A percentile compares a stretch with the other conserved stretches of the same genome.
Evolutionary conservation across 2,888 invertebrate species (phyloP).

Genomic region (Lasiommata megera): DNA sequence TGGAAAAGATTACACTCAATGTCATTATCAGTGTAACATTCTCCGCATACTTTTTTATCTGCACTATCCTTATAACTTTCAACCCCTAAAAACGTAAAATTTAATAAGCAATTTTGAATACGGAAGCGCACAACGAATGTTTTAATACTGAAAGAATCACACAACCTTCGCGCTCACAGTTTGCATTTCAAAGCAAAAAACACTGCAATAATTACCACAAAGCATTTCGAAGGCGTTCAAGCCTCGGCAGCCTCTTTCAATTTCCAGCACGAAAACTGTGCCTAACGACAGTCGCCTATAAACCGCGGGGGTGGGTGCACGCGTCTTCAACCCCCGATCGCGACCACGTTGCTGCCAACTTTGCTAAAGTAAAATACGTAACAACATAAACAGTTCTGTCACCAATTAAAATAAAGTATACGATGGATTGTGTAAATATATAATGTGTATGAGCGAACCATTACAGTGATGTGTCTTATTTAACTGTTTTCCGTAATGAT

Average conservation of each 20-base stretch:
- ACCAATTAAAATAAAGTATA: neutral
- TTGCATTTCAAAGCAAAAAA: slow-evolving; percentile 24
- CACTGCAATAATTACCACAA: slow-evolving; percentile 52
- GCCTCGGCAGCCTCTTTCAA: slow-evolving; percentile 43
- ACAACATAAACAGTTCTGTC: neutral
- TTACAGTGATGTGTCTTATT: neutral
- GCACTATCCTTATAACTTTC: too few relatives aligned
- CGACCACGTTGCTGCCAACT: slow-evolving; percentile 35
- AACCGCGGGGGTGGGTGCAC: slow-evolving; percentile 36
- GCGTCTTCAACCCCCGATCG: slow-evolving; percentile 28
- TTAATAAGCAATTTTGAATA: too few relatives aligned
- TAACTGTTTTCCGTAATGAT: slow-evolving; percentile 8
- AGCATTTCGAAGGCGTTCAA: slow-evolving; percentile 50
- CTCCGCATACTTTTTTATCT: too few relatives aligned
- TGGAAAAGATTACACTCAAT: too few relatives aligned
- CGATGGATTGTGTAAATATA: neutral
- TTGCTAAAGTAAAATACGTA: slow-evolving; percentile 11
- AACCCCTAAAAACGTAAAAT: too few relatives aligned
- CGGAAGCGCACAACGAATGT: neutral
- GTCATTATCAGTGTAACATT: too few relatives aligned
- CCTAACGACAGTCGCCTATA: slow-evolving; percentile 39
- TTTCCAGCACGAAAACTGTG: slow-evolving; percentile 40
- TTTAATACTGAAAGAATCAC: neutral
- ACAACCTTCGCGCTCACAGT: neutral
- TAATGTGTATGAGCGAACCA: neutral